Evolutionary conservation across 1,140 invertebrate species (phyloP), one percentile per base, ranked within the genome.

Genomic region (Heliconius eleuchia): DNA sequence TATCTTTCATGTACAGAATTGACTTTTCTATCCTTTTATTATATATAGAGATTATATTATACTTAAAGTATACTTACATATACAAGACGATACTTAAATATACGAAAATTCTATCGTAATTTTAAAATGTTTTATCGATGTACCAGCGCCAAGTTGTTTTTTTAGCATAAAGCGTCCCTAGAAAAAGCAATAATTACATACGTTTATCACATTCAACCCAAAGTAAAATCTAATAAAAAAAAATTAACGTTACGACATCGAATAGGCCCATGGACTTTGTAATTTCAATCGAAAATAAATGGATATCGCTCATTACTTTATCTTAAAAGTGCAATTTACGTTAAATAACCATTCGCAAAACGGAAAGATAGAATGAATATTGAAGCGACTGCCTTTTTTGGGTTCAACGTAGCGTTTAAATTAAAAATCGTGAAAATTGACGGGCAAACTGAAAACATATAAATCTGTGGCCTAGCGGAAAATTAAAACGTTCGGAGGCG

Each of bases 391-490:
- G 85, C 86, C 85, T 88, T 91, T 91, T 57, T 88, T 80, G 83
- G 84, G 83, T 78, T 80, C 88, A 91, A 86, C 87, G 85, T 87
- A 85, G 82, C 89, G 88, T 88, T 89, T 85, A 92, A 93, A 93
- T 93, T 91, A 91, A 92, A 91, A 93, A 88, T 89, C 84, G 89
- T 81, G 88, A 89, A 90, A 93, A 93, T 91, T 90, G 89, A 91
- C 91, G 87, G 86, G 80, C 80, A 85, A 84, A 89, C 77, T 88
- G 90, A 89, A 93, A 92, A 92, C 90, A 93, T 93, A 93, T 93
- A 93, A 92, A 92, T 92, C 89, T 86, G 87, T 85, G 84, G 86
- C 87, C 89, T 92, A 88, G 90, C 89, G 91, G 90, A 92, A 93
- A 93, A 91, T 92, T 91, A 91, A 92, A 92, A 90, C 84, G 87